Evolutionary conservation across 2,113 vertebrate genomes (phyloP), one percentile per base, ranked within the genome.

Genomic region (Oxyura jamaicensis): DNA sequence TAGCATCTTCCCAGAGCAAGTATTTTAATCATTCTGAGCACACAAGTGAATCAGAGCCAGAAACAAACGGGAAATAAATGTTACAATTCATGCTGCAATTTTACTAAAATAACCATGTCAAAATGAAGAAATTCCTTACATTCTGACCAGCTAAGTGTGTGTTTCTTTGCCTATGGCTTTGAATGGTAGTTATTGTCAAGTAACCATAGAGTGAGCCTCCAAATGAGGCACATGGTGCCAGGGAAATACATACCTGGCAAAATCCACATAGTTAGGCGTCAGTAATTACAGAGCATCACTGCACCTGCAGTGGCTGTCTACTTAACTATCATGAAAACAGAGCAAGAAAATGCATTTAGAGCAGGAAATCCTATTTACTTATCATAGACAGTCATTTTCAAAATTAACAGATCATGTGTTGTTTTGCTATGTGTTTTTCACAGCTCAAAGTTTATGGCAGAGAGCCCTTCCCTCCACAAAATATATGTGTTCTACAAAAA

Each of bases 341-440:
- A 83, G 35, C 55, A 80, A 55, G 60, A 55, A 17, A 73, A 56
- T 16, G 16, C 44, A 41, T 11, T 23, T 31, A 75, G 29, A 90
- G 78, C 22, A 88, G 69, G 42, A 79, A 74, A 71, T 48, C 36
- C 2, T 36, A 41, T 33, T 55, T 76, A 55, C 88, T 94, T 96
- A 86, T 79, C 71, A 73, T 1, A 41, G n/a, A 62, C 18, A 95
- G 46, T 72, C 4, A 91, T 78, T 95, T 92, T 77, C 78, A 93
- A 96, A 79, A 90, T 91, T 77, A 91, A 44, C 0, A 1, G 33
- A 33, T 85, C 44, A 14, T 73, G 62, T 19, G 53, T 66, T 79
- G 52, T 46, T 33, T 53, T 86, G 53, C n/a, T n/a, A 48, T 56
- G 22, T 63, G 65, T 77, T 92, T 95, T 97, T 81, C 76, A 72